Evolutionary conservation across 2,888 invertebrate species (phyloP), one percentile per base, ranked within the genome.

Genomic region (Parnassius glacialis): DNA sequence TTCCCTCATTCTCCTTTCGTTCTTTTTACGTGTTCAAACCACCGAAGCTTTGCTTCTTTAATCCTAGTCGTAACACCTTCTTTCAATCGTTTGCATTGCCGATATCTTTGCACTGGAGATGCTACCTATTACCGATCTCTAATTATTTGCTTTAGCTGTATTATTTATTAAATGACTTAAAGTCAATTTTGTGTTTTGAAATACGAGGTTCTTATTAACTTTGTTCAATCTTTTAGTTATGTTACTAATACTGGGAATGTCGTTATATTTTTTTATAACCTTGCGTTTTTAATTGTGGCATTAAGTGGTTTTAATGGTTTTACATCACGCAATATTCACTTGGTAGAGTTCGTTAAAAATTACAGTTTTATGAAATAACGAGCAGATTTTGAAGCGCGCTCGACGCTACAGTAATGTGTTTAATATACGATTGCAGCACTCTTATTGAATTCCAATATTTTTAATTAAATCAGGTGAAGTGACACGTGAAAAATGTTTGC

Each of bases 361-460:
- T 61, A 61, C 56, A 53, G 55, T 76, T 74, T 70, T 71, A 69
- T 71, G 67, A 76, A 76, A 77, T 74, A 80, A 78, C 78, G 75
- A 75, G 70, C 69, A 65, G 74, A 68, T 66, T 67, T 67, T 73
- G 68, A 70, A 70, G 72, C 70, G 69, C 74, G 74, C 67, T 69
- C 69, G 67, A 66, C 65, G 65, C 64, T 55, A 67, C 68, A 67
- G 75, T 78, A 74, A 72, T 71, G 70, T 65, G 68, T 74, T 76
- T 74, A 74, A 75, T 73, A 73, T 72, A 67, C 76, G 76, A 72
- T 71, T 72, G 72, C 67, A 70, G 69, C 65, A 68, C 70, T 76
- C 67, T 65, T 65, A 74, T 75, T 74, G 72, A 73, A 77, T 74
- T 72, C 73, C 73, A 72, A 74, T 74, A 76, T 73, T 74, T 64